These are phyloP conservation scores for Erpornis zantholeuca DNA, from an alignment of 2,113 vertebrate genomes.

Conservation along the genomic window DNA sequence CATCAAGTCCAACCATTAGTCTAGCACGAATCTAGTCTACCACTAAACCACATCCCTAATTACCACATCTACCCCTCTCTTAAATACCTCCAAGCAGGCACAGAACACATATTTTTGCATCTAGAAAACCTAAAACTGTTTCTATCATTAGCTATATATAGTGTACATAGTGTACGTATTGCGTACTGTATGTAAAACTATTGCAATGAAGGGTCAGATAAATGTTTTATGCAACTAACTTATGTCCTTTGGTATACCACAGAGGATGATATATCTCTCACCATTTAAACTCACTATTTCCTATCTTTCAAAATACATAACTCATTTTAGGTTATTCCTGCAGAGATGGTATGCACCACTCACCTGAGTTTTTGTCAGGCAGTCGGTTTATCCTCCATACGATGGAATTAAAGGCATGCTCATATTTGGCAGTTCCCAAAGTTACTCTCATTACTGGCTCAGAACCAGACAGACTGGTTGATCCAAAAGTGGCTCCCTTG, in stretches of 20 bases:
- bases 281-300: not conserved
- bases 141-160: not conserved
- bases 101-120: not conserved
- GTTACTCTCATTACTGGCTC: slow-evolving; percentile 92
- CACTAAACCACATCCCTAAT: not conserved
- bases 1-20: not conserved
- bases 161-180: fast-evolving
- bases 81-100: not conserved
- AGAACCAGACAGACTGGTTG: slow-evolving; percentile 78
- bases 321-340: not conserved
- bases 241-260: not conserved
- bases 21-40: not conserved
- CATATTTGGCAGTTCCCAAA: slow-evolving; percentile 88
- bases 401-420: slow-evolving; percentile 86
- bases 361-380: slow-evolving; percentile 92
- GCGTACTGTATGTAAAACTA: too few species aligned
- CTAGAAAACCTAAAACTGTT: not conserved
- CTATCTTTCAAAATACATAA: not conserved
- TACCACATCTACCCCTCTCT: not conserved
- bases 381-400: slow-evolving; percentile 88
- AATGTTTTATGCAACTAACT: not conserved
- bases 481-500: slow-evolving; percentile 87
- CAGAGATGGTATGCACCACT: not conserved
- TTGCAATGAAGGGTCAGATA: not conserved
- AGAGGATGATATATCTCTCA: not conserved